Conservation (phyloP, 2,797 vertebrate genomes). For the Microtus californicus region DNA sequence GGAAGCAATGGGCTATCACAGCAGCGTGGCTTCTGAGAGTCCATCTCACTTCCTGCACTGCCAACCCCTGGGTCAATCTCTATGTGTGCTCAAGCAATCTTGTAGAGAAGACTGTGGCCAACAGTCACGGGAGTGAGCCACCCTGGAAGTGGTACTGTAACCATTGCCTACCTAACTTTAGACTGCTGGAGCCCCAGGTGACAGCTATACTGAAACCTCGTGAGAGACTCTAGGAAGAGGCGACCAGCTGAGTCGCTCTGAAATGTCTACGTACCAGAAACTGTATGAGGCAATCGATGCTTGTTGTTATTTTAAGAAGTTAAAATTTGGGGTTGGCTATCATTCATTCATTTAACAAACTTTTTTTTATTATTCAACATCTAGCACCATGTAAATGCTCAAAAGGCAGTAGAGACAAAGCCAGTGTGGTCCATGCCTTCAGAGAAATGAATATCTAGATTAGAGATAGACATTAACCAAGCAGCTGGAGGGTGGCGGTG, state of each 20-base stretch:
- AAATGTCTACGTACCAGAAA: background rate
- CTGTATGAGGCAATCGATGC: background rate
- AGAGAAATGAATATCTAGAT: background rate
- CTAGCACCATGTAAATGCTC: background rate
- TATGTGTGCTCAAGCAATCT: background rate
- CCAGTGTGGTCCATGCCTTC: background rate
- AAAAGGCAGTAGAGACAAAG: background rate
- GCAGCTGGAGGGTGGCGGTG: rapidly evolving
- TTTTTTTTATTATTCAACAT: background rate
- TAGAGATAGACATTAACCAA: background rate
- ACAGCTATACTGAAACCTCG: background rate
- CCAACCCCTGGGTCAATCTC: background rate
- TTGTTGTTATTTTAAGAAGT: background rate
- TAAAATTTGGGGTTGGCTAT: constrained; percentile 10
- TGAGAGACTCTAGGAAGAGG: background rate
- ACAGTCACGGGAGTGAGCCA: background rate
- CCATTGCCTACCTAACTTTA: background rate
- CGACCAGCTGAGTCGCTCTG: background rate
- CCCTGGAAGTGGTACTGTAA: background rate
- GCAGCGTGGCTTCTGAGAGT: background rate
- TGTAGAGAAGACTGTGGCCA: background rate
- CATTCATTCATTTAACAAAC: constrained; percentile 3
- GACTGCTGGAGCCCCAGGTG: background rate
- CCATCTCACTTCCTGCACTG: background rate
- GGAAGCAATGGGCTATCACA: background rate